A percentile compares a stretch with the other conserved stretches of the same genome.
phyloP scores from a whole-genome alignment of 30 jellyfish, hydroid and myxozoan species.

The Cassiopea xamachana region DNA sequence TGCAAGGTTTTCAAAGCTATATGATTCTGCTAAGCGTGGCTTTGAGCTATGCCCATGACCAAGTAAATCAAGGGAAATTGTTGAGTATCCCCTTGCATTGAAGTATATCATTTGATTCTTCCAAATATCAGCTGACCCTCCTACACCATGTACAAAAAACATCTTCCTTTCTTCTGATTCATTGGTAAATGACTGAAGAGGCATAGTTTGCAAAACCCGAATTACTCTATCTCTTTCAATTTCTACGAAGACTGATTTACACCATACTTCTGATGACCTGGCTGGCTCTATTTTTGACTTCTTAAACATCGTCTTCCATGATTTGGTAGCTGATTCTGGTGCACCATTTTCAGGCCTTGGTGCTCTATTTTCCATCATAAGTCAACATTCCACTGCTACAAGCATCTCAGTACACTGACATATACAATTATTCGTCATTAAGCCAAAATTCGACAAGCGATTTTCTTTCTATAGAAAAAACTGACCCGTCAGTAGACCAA shows the following conservation, averaged over 20 bases:
- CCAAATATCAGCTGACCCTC: conserved; percentile 95
- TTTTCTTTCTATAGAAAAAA: background rate
- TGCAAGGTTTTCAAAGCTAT: conserved; percentile 77
- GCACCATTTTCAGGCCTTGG: conserved; percentile 25
- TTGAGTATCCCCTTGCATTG: conserved; percentile 77
- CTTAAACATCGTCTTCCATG: conserved; percentile 37
- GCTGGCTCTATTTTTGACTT: conserved; percentile 48
- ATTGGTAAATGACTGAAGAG: conserved; percentile 6
- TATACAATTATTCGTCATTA: background rate
- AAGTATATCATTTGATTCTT: conserved; percentile 72
- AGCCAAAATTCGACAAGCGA: background rate
- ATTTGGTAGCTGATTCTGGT: conserved; percentile 38
- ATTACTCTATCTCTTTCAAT: conserved; percentile 53
- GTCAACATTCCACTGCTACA: background rate
- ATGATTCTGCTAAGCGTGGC: conserved; percentile 65
- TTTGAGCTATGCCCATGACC: conserved; percentile 98
- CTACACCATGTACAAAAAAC: conserved; percentile 97
- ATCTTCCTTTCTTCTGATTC: conserved; percentile 26
- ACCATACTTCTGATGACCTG: background rate
- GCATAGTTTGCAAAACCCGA: conserved; percentile 66
- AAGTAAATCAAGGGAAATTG: conserved; percentile 88
- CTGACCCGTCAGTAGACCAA: too few species aligned
- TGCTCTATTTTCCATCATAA: background rate
- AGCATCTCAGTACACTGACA: background rate
- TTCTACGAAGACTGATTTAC: conserved; percentile 55